Evolutionary conservation across 2,888 invertebrate species (phyloP), one percentile per base, ranked within the genome.

Genomic region (Parnassius glacialis): DNA sequence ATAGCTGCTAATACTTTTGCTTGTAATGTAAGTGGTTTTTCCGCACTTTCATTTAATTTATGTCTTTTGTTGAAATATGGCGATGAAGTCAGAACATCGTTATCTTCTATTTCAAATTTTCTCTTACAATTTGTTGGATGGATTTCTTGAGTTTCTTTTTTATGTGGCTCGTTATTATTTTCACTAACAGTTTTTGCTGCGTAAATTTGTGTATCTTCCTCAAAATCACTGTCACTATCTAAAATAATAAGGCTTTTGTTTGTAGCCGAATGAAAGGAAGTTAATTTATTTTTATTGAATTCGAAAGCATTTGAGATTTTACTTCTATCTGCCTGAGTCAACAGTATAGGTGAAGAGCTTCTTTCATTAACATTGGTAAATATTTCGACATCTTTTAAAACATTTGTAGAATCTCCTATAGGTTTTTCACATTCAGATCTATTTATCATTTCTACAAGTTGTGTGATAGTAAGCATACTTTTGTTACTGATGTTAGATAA

Each of bases 391-490:
- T 57, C 52, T 48, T 65, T 65, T 12, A 54, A 64, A 44, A 57
- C 47, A 54, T 65, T 61, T n/a, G 52, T 44, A 25, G 64, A 66
- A 55, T 63, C 61, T 11, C 62, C 42, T 41, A 59, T 9, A 12
- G 75, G 67, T 10, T n/a, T 70, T 41, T 71, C 68, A 58, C 68
- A 67, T 52, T 76, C 73, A 12, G 78, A 74, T 74, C 80, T 84
- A 68, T 90, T 90, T 5, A 92, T 87, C 75, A 91, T 83, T 65
- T 90, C 83, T 41, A 91, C 84, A 34, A 90, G 74, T 74, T 92
- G 91, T 11, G 92, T 90, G 59, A 91, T 83, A 3, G 91, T 85
- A 50, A 90, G 81, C 81, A 91, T 80, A 65, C 88, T 91, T 76
- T 85, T 85, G 62, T 83, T 74, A 34, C 70, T 81, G 47, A 73